phyloP scores from a whole-genome alignment of 2,797 vertebrate genomes.

The Borostomias antarcticus region DNA sequence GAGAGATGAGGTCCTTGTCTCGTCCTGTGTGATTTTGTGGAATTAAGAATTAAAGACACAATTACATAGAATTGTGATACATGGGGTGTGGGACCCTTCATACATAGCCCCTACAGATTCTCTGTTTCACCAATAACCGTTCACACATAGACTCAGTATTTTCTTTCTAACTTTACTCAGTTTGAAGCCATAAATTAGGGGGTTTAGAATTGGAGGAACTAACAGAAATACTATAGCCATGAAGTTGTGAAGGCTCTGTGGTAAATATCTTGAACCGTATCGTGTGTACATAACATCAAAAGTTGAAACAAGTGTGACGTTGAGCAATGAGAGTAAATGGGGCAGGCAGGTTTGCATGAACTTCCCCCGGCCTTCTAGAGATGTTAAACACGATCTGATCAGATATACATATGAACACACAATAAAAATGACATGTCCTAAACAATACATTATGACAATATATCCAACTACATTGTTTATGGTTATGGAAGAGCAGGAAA shows the following conservation, averaged over 20 bases:
- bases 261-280: neutral
- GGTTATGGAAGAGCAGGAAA: conserved; percentile 34
- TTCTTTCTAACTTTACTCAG: neutral
- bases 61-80: too few relatives aligned
- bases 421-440: conserved; percentile 5
- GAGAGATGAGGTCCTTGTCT: too few relatives aligned
- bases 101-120: neutral
- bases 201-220: conserved; percentile 7
- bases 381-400: conserved; percentile 6
- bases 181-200: conserved; percentile 8
- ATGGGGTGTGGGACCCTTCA: neutral
- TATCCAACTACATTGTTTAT: neutral
- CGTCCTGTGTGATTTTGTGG: too few relatives aligned
- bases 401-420: conserved; percentile 10
- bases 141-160: neutral
- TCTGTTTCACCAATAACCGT: neutral
- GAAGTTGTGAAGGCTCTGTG: conserved; percentile 1
- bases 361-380: conserved; percentile 7
- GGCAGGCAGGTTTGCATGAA: conserved; percentile 15
- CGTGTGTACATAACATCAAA: conserved; percentile 11
- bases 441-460: conserved; percentile 7
- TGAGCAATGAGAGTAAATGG: neutral
- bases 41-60: too few relatives aligned
- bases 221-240: conserved; percentile 3
- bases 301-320: neutral